Base-by-base conservation (phyloP, 2,888 invertebrate species). In the Eupithecia subumbrata region DNA sequence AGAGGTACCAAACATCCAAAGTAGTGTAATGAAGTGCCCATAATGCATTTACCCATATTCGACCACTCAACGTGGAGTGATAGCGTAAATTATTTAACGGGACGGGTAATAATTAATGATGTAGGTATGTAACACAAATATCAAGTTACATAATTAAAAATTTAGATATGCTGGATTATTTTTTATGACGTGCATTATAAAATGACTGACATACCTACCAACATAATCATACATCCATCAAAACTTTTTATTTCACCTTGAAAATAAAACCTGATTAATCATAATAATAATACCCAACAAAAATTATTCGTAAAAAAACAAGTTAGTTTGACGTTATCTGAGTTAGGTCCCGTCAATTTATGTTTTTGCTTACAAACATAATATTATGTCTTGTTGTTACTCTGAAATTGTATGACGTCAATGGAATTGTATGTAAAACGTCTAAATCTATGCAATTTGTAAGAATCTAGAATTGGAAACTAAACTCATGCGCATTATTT, bases 201-300 rank as follows among this genome's bases (percentile, higher is more conserved):
- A n/a, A 56, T 22, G 22, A 56, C n/a, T 56, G 52, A 56, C 22
- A 22, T 22, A 48, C 9, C 8, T n/a, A 40, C 40, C 9, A 2
- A 52, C n/a, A n/a, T n/a, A 5, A n/a, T 9, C 52, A 52, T 52
- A 9, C 9, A 52, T n/a, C 52, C n/a, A n/a, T 30, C 30, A 34
- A 18, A 9, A 64, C 9, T 64, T 9, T 63, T 64, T 64, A 34
- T 64, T 34, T 18, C 1, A 34, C 64, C 64, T 64, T 64, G 16
- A 64, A 64, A 64, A 64, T 64, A 64, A 52, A 64, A 64, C 64
- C 18, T 8, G 64, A 18, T 64, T 16, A 34, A 30, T 18, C 64
- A 64, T 34, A 34, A 60, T 60, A 56, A 9, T 52, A 52, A 52
- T 52, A n/a, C 3, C 4, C 52, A 60, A 22, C 56, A 22, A n/a